Percentiles rank a stretch among this genome's conserved stretches.
Conservation (phyloP, 2,888 invertebrate species). For the Drosophila paracracens region DNA sequence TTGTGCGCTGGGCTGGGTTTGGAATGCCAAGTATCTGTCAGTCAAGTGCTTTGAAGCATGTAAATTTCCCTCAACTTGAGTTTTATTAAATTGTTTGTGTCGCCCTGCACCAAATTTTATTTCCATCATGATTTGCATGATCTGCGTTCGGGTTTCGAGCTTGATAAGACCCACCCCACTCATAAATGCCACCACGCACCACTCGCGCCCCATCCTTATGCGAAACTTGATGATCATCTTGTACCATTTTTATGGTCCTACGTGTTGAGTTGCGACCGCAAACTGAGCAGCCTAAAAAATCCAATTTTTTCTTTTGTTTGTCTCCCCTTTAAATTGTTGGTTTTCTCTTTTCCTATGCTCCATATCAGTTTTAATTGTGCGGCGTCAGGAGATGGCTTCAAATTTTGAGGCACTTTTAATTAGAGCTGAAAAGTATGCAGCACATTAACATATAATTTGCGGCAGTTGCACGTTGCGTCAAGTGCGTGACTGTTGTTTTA, state of each 20-base stretch:
- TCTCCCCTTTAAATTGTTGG: background rate
- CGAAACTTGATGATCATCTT: constrained; percentile 46
- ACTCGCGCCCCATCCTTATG: constrained; percentile 19
- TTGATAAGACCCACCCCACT: constrained; percentile 18
- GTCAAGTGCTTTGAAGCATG: constrained; percentile 63
- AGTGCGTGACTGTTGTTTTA: constrained; percentile 45
- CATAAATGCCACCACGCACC: constrained; percentile 36
- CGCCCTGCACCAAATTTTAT: constrained; percentile 68
- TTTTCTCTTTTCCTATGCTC: constrained; percentile 10
- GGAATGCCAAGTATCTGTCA: constrained; percentile 59
- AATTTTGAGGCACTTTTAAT: constrained; percentile 36
- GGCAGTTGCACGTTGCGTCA: constrained; percentile 57
- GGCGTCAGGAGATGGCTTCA: constrained; percentile 32
- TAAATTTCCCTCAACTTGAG: constrained; percentile 73
- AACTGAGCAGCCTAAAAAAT: constrained; percentile 6
- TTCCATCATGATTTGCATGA: constrained; percentile 76
- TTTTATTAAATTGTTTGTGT: constrained; percentile 82
- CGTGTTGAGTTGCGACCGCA: constrained; percentile 35
- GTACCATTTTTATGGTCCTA: constrained; percentile 47
- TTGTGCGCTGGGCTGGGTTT: background rate
- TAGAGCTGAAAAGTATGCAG: constrained; percentile 47
- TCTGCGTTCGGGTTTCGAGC: constrained; percentile 39
- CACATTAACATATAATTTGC: constrained; percentile 65
- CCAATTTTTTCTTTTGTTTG: background rate
- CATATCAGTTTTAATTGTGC: constrained; percentile 52